Evolutionary conservation across 23 tunicate species (phyloP).

Genomic region (Diplosoma virens): DNA sequence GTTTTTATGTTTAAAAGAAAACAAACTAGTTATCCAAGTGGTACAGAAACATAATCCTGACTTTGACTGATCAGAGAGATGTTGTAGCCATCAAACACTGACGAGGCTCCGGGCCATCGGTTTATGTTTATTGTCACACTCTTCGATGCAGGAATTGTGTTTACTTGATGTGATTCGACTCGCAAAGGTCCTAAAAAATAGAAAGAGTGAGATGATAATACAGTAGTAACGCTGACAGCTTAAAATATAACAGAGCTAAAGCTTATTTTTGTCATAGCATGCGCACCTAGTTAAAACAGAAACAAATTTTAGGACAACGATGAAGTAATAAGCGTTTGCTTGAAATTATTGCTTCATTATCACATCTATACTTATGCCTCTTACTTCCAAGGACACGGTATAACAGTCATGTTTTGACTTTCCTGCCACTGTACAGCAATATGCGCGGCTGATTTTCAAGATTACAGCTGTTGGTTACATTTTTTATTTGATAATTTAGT

Average conservation of each 20-base stretch:
- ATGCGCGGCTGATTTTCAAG: too few relatives aligned
- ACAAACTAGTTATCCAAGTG: neutral
- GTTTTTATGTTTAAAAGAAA: too few relatives aligned
- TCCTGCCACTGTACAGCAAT: too few relatives aligned
- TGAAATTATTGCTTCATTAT: too few relatives aligned
- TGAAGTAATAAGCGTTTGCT: too few relatives aligned
- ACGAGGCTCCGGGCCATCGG: neutral
- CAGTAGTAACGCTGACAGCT: neutral
- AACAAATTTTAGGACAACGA: too few relatives aligned
- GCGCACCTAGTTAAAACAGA: too few relatives aligned
- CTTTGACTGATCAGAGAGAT: neutral
- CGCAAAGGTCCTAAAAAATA: conserved; percentile 6
- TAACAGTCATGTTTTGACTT: too few relatives aligned
- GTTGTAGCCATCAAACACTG: conserved; percentile 20
- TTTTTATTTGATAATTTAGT: too few relatives aligned
- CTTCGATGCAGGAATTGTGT: neutral
- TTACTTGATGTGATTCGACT: conserved; percentile 4
- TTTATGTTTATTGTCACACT: conserved; percentile 2
- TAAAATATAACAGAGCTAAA: neutral
- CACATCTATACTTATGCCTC: too few relatives aligned
- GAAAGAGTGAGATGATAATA: neutral
- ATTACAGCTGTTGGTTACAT: too few relatives aligned
- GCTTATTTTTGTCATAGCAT: neutral
- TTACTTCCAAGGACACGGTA: too few relatives aligned
- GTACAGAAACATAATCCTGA: neutral